These are phyloP conservation scores for Sebastes steindachneri DNA, from an alignment of 2,797 vertebrate genomes.

Conservation along the genomic window DNA sequence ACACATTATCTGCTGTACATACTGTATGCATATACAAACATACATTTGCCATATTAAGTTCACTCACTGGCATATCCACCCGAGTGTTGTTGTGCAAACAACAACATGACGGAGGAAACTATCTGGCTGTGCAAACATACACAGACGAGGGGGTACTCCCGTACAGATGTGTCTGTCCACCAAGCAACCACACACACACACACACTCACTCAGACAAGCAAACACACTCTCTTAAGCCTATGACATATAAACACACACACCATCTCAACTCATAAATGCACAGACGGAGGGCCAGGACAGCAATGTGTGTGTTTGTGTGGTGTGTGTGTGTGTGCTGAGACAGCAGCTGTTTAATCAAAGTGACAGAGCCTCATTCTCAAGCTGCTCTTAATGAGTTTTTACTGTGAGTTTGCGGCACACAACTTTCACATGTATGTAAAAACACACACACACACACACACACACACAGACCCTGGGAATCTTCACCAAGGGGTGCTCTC, in stretches of 20 bases:
- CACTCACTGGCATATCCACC: neutral
- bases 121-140: conserved; percentile 63
- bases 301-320: conserved; percentile 34
- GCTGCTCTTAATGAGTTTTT: conserved; percentile 75
- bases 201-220: conserved; percentile 11
- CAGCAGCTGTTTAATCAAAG: conserved; percentile 82
- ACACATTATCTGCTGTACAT: neutral
- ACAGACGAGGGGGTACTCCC: conserved; percentile 28
- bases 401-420: conserved; percentile 40
- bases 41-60: neutral
- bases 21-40: neutral
- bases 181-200: conserved; percentile 1
- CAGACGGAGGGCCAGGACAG: conserved; percentile 52
- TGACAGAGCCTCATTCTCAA: conserved; percentile 64
- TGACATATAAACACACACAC: conserved; percentile 52
- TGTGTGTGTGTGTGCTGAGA: conserved; percentile 33
- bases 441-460: conserved; percentile 8
- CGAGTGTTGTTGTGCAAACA: conserved; percentile 31
- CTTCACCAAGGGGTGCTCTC: conserved; percentile 27
- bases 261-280: conserved; percentile 64
- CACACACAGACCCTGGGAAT: conserved; percentile 61
- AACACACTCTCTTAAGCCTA: conserved; percentile 22
- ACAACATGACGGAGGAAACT: conserved; percentile 27
- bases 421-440: conserved; percentile 54
- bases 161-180: conserved; percentile 54